phyloP scores from a whole-genome alignment of 2,113 vertebrate genomes.

The Suricata suricatta region DNA sequence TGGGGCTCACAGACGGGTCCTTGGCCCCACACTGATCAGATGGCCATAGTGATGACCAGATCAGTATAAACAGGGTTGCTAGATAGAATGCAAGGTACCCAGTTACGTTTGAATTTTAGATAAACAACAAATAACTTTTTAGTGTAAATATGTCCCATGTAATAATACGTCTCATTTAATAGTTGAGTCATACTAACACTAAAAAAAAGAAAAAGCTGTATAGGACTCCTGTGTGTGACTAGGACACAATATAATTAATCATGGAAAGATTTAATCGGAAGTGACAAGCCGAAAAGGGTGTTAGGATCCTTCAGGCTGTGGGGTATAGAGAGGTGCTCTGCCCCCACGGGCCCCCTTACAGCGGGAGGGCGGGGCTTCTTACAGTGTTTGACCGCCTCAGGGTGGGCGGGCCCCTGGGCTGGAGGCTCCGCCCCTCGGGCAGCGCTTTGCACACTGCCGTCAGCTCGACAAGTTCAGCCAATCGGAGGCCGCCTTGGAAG shows the following conservation, averaged over 20 bases:
- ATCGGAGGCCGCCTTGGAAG: background rate
- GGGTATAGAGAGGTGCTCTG: accelerated
- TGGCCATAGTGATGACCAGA: background rate
- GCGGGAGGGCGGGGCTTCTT: background rate
- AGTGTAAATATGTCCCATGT: background rate
- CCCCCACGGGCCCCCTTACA: no score
- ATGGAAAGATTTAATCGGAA: background rate
- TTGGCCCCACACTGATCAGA: background rate
- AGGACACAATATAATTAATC: background rate
- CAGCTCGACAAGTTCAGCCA: background rate
- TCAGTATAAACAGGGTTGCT: background rate
- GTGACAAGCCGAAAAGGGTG: background rate
- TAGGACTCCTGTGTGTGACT: background rate
- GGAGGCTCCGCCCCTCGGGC: background rate
- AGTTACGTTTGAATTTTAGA: background rate
- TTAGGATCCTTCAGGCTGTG: background rate
- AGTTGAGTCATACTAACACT: background rate
- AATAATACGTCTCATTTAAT: background rate
- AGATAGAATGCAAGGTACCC: background rate
- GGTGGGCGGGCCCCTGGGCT: background rate
- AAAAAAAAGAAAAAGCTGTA: background rate
- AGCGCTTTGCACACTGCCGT: accelerated
- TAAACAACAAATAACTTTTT: background rate
- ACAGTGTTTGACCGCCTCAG: accelerated
- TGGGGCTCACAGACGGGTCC: background rate